Base-by-base conservation (phyloP, 2,888 invertebrate genomes). In the Lymantria monacha region DNA sequence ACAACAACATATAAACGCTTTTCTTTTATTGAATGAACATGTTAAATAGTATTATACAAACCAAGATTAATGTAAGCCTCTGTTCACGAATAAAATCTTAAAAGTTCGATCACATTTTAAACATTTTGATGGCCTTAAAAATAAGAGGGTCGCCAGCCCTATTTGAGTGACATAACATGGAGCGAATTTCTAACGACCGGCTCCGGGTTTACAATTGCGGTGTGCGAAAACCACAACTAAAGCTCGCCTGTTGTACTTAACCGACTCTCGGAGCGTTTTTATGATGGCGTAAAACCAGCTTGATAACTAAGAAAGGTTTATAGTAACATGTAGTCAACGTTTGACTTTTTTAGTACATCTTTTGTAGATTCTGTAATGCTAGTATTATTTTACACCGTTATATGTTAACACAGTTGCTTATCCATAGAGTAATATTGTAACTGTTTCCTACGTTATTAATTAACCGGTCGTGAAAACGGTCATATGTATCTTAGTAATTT, bases 211-310 rank as follows among this genome's bases (percentile, higher is more conserved):
- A 46, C 48, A 44, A 49, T 48, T 59, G 53, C 57, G 57, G 51
- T 53, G 48, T 61, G 55, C 51, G 45, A 61, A 64, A 47, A 55
- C 59, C 52, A 48, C 61, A 63, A 57, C 57, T 42, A 48, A 41
- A 44, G 55, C 53, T 50, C 51, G 55, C 45, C 40, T 42, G 49
- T 49, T 45, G 44, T 48, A 57, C 49, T 57, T 63, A 53, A 60
- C 58, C 10, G 55, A 50, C 47, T 57, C 55, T 55, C 55, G 45
- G 49, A 55, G 52, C 55, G 55, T 56, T 58, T 64, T 58, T 65
- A 61, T 53, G 65, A 54, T 57, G 56, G 46, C 44, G 53, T 63
- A 59, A 65, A 54, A 49, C 46, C 9, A 47, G 38, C 44, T 44
- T 52, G 53, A 58, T 51, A 55, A 58, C 55, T 49, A 54, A 51